Evolutionary conservation across 2,888 invertebrate species (phyloP), one percentile per base, ranked within the genome.

Genomic region (Diploptera punctata): DNA sequence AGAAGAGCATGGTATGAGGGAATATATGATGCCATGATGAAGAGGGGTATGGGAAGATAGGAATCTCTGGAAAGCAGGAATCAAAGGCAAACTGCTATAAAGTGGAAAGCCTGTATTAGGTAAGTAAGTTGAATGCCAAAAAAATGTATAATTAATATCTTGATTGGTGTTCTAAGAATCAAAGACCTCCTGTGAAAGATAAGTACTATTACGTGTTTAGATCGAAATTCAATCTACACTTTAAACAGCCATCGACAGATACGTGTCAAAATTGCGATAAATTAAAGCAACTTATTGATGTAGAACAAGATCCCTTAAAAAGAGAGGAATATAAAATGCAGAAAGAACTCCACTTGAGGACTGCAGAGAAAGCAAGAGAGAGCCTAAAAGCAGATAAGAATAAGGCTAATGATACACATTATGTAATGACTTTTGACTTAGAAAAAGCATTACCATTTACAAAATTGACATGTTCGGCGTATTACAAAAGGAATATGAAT

Each of bases 401-500:
- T 29, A 16, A 26, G 16, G 18, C 29, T 31, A 29, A 16, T 60
- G 60, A 60, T 4, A 16, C 26, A 29, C 31, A 60, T n/a, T 60
- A 60, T 26, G 29, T 29, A 18, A n/a, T 60, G 29, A 26, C 29
- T 60, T 60, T 60, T 26, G 60, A 26, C 31, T 60, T 60, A 26
- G 18, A 60, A 5, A 29, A 60, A 60, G 60, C 29, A 29, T 7
- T 60, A 29, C 18, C 60, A 29, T 60, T 60, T 31, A 24, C 26
- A 18, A 60, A 60, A 60, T 31, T 60, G 18, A 18, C 4, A 26
- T 29, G 18, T 26, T 60, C 60, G 29, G 29, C 31, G 13, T 26
- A 24, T 3, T 76, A 69, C 77, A 77, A 54, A 76, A 73, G 67
- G 77, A 77, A 3, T 29, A 26, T 18, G 29, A 26, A 13, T 21